Conservation (phyloP, 2,888 invertebrate species). For the Drosophila kokeensis region DNA sequence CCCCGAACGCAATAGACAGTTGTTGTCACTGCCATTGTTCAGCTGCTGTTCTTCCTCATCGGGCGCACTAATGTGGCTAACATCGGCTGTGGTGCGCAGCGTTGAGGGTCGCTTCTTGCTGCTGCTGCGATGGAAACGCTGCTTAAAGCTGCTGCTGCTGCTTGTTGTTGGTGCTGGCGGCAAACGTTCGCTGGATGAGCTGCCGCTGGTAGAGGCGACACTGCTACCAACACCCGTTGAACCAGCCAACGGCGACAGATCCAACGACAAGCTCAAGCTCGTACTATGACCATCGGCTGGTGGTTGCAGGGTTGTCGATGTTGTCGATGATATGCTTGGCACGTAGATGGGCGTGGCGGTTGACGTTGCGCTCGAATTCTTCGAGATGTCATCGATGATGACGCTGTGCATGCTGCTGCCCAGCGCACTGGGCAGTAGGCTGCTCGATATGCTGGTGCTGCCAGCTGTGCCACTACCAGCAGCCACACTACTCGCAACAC, state of each 20-base stretch:
- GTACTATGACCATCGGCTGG: conserved; percentile 51
- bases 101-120: conserved; percentile 86
- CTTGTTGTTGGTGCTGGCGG: conserved; percentile 48
- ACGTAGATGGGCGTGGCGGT: conserved; percentile 76
- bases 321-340: conserved; percentile 78
- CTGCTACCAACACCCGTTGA: conserved; percentile 9
- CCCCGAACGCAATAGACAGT: conserved; percentile 84
- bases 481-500: conserved; percentile 7
- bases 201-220: conserved; percentile 67
- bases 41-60: conserved; percentile 87
- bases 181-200: conserved; percentile 61
- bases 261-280: conserved; percentile 49
- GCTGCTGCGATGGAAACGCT: conserved; percentile 90
- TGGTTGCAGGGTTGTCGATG: conserved; percentile 62
- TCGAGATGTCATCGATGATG: conserved; percentile 83
- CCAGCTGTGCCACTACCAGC: conserved; percentile 2
- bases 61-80: conserved; percentile 84
- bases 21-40: conserved; percentile 91
- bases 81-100: conserved; percentile 21
- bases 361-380: conserved; percentile 74
- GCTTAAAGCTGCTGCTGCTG: conserved; percentile 87
- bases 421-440: conserved; percentile 61
- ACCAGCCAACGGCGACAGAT: conserved; percentile 42
- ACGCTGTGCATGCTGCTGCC: conserved; percentile 74
- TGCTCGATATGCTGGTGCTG: conserved; percentile 36